Evolutionary conservation across 1,140 invertebrate genomes (phyloP).

Genomic region (Eumaeus atala): DNA sequence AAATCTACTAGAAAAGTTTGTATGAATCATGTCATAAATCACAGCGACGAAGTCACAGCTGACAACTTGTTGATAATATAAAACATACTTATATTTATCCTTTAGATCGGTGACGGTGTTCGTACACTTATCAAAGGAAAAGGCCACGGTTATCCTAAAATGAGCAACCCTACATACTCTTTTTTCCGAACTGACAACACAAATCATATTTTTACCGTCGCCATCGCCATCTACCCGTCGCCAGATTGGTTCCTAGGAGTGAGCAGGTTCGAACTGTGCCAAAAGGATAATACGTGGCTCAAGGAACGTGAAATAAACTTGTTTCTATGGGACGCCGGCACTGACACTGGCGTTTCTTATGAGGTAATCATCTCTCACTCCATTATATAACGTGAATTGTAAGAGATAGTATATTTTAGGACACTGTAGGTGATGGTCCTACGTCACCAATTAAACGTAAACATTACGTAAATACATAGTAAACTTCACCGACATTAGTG

Average conservation of each 20-base stretch:
- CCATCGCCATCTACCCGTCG: conserved; percentile 46
- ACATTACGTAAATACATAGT: too few relatives aligned
- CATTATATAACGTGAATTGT: too few relatives aligned
- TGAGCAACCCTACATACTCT: conserved; percentile 47
- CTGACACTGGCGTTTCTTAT: conserved; percentile 58
- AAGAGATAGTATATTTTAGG: too few relatives aligned
- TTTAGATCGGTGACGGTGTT: conserved; percentile 51
- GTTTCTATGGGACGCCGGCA: conserved; percentile 60
- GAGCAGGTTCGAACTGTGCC: conserved; percentile 53
- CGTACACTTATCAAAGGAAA: conserved; percentile 62
- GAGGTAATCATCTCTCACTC: too few relatives aligned
- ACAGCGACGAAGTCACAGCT: too few relatives aligned
- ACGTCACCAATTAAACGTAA: too few relatives aligned
- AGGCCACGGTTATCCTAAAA: conserved; percentile 53
- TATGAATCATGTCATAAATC: too few relatives aligned
- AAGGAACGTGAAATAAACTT: conserved; percentile 48
- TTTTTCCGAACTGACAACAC: conserved; percentile 49
- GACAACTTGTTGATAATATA: too few relatives aligned
- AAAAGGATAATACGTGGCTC: conserved; percentile 50
- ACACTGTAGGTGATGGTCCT: too few relatives aligned
- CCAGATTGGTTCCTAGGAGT: conserved; percentile 65
- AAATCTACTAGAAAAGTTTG: too few relatives aligned
- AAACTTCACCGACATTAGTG: too few relatives aligned
- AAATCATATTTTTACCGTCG: conserved; percentile 47
- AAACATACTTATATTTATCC: too few relatives aligned